These are phyloP conservation scores for Steatocranus sp. DNA, from an alignment of 2,797 vertebrate species.

Conservation along the genomic window DNA sequence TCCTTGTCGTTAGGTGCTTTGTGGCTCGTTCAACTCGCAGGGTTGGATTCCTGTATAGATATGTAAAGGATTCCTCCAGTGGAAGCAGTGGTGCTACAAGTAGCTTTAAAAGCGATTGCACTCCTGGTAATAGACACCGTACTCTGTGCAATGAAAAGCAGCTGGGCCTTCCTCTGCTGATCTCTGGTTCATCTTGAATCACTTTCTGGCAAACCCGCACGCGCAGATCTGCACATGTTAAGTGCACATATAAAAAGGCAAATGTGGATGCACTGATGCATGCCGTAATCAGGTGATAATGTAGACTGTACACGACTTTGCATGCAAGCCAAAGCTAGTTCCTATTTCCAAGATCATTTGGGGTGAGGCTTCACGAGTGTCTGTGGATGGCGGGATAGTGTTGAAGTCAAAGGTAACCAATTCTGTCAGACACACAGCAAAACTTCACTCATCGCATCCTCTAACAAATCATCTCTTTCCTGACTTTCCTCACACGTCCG, in stretches of 20 bases:
- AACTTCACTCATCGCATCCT: slow-evolving; percentile 52
- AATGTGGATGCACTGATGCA: neutral
- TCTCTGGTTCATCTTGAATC: slow-evolving; percentile 60
- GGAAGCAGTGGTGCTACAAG: slow-evolving; percentile 23
- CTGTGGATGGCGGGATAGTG: neutral
- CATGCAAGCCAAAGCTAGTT: slow-evolving; percentile 17
- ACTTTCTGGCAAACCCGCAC: slow-evolving; percentile 24
- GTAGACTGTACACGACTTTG: neutral
- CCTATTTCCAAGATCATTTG: slow-evolving; percentile 45
- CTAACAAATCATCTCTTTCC: slow-evolving; percentile 66
- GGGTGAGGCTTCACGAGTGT: slow-evolving; percentile 44
- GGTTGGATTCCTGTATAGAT: neutral
- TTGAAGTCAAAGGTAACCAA: slow-evolving; percentile 49
- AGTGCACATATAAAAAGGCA: neutral
- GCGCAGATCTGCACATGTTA: neutral
- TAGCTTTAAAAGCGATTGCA: slow-evolving; percentile 43
- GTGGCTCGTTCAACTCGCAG: neutral
- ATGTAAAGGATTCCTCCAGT: slow-evolving; percentile 14
- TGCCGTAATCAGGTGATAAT: slow-evolving; percentile 42
- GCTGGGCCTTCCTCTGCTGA: slow-evolving; percentile 45
- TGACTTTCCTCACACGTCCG: slow-evolving; percentile 55
- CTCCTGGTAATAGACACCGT: slow-evolving; percentile 51
- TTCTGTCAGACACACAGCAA: slow-evolving; percentile 57
- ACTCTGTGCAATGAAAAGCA: slow-evolving; percentile 57
- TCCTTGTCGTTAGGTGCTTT: neutral